phyloP scores from a whole-genome alignment of 2,888 invertebrate genomes.

The Shargacucullia verbasci region DNA sequence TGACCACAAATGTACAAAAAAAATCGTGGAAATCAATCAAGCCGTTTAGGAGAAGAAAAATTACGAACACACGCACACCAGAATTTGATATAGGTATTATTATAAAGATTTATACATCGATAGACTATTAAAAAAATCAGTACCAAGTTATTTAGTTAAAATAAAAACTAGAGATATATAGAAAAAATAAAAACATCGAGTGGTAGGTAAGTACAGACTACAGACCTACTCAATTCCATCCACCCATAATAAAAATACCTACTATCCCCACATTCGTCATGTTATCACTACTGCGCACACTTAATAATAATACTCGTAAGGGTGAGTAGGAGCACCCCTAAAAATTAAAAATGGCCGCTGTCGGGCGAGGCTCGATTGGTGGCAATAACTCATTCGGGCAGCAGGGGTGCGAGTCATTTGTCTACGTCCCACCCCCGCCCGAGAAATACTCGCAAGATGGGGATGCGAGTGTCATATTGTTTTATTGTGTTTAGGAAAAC shows the following conservation, averaged over 20 bases:
- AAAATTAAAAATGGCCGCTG: slow-evolving; percentile 88
- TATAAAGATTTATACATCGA: no score
- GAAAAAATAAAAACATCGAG: background rate
- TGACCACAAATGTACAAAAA: no score
- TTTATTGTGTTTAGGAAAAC: slow-evolving; percentile 63
- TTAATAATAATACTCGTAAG: slow-evolving; percentile 78
- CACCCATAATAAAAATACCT: slow-evolving; percentile 30
- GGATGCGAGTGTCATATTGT: slow-evolving; percentile 73
- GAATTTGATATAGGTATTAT: no score
- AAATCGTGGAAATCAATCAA: no score
- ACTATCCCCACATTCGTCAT: slow-evolving; percentile 49
- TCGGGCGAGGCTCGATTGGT: slow-evolving; percentile 85
- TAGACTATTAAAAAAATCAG: no score
- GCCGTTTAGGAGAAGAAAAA: no score
- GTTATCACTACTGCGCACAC: slow-evolving; percentile 61
- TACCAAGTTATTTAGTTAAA: no score
- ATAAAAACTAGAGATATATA: no score
- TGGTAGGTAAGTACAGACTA: background rate
- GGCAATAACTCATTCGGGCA: slow-evolving; percentile 84
- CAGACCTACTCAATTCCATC: background rate
- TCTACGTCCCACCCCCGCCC: slow-evolving; percentile 82
- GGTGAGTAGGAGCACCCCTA: slow-evolving; percentile 84
- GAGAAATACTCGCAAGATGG: slow-evolving; percentile 82
- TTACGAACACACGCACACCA: no score
- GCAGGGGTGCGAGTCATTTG: slow-evolving; percentile 83